Conservation (phyloP, 37 sponge, comb jelly and placozoan genomes). For the Mnemiopsis leidyi region DNA sequence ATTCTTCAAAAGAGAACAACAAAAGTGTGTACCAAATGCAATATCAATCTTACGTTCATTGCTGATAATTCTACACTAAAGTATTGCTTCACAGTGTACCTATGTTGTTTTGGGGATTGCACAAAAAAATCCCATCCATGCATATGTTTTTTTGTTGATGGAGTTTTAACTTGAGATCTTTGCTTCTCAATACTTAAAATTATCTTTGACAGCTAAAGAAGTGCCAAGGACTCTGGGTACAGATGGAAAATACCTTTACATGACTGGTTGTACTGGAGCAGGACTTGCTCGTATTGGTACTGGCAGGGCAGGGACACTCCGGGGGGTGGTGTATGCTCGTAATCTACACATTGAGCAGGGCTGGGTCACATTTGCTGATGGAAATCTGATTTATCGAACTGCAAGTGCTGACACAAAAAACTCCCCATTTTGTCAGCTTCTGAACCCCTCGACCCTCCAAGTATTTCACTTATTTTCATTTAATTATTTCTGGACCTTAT, state of each 20-base stretch:
- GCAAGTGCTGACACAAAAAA: slow-evolving; percentile 64
- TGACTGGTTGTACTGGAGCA: slow-evolving; percentile 71
- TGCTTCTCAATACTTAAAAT: too few species aligned
- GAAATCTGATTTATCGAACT: slow-evolving; percentile 56
- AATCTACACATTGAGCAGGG: slow-evolving; percentile 63
- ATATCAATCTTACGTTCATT: slow-evolving; percentile 56
- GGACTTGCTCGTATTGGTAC: slow-evolving; percentile 75
- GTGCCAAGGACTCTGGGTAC: slow-evolving; percentile 59
- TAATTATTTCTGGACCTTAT: too few species aligned
- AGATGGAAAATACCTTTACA: slow-evolving; percentile 77
- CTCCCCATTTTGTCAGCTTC: slow-evolving; percentile 46
- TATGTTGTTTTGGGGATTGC: too few species aligned
- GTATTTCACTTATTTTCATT: too few species aligned
- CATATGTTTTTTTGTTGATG: too few species aligned
- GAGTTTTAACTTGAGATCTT: slow-evolving; percentile 49
- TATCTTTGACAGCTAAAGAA: slow-evolving; percentile 41
- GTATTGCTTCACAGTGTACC: too few species aligned
- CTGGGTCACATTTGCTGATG: slow-evolving; percentile 67
- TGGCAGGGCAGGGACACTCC: slow-evolving; percentile 74
- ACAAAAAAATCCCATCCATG: too few species aligned
- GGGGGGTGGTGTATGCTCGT: slow-evolving; percentile 68
- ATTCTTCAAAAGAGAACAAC: slow-evolving; percentile 24
- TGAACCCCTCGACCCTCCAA: slow-evolving; percentile 34
- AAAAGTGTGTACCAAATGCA: slow-evolving; percentile 18
- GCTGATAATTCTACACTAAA: too few species aligned